Base-by-base conservation (phyloP, 2,888 invertebrate genomes). In the Drosophila lacicola region DNA sequence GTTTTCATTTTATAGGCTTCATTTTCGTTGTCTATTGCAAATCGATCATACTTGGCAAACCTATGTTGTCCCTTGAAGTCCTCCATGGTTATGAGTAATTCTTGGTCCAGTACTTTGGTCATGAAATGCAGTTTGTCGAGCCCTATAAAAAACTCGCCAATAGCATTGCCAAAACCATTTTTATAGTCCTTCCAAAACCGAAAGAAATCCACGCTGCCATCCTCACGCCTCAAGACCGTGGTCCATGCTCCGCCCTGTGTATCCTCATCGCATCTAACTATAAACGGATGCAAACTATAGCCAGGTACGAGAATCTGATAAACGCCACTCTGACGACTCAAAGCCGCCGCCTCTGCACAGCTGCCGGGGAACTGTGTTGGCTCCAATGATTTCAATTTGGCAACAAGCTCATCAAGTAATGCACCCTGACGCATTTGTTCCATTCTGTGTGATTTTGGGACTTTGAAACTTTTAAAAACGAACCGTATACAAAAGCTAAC, bases 131-230 rank as follows among this genome's bases (percentile, higher is more conserved):
- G 91, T 74, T 95, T 95, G 62, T 96, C 95, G 70, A 95, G 88
- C 0, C 96, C 95, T 11, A 96, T 93, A 94, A 95, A 96, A 90
- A 95, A 95, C 86, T 96, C 96, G 0, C 94, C 94, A 0, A 94
- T 94, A 11, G 95, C 91, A 85, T 95, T 95, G 2, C 96, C 96
- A 83, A 96, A 96, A 0, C 74, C 74, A 3, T 44, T 25, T 9
- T 76, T 95, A 85, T 96, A 96, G 58, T 95, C 94, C 0, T 93
- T 86, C 95, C 95, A 96, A 53, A 93, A 91, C 74, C 94, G 93
- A 81, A 94, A 94, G 89, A 96, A 96, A 74, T 95, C 95, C 81
- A 95, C 94, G 3, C 93, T 93, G 0, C 95, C 95, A 74, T 95
- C 95, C 76, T 93, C 93, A 34, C 95, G 93, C 78, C 94, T 94